Percentiles rank a stretch among this genome's conserved stretches.
Evolutionary conservation across 2,113 vertebrate species (phyloP).

Genomic region (Gasterosteus nipponicus): DNA sequence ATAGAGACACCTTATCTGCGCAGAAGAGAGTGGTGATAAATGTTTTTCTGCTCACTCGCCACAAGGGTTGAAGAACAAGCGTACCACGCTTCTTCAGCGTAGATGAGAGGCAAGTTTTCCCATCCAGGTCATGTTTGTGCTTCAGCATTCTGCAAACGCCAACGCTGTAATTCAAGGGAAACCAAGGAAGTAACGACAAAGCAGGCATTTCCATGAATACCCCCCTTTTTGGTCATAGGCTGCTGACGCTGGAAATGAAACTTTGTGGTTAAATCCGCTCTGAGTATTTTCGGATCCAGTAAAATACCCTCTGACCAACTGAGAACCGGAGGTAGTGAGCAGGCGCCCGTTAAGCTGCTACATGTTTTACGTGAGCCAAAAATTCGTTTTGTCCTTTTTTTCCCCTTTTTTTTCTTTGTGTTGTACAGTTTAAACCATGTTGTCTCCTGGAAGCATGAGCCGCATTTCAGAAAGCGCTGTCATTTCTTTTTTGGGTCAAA

Average conservation of each 20-base stretch:
- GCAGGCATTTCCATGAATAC: slow-evolving; percentile 31
- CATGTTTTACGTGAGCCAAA: slow-evolving; percentile 39
- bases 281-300: slow-evolving; percentile 47
- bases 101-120: slow-evolving; percentile 52
- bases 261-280: slow-evolving; percentile 37
- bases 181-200: slow-evolving; percentile 41
- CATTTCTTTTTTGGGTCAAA: slow-evolving; percentile 51
- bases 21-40: slow-evolving; percentile 73
- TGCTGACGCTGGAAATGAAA: slow-evolving; percentile 43
- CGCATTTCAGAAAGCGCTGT: slow-evolving; percentile 17
- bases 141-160: slow-evolving; percentile 42
- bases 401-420: slow-evolving; percentile 10
- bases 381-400: slow-evolving; percentile 43
- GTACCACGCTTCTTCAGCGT: slow-evolving; percentile 60
- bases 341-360: slow-evolving; percentile 30
- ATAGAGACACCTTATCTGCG: slow-evolving; percentile 78
- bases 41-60: slow-evolving; percentile 63
- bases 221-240: slow-evolving; percentile 14
- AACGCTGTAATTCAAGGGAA: slow-evolving; percentile 21
- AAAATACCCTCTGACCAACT: slow-evolving; percentile 46
- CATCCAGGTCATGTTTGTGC: slow-evolving; percentile 63
- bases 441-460: slow-evolving; percentile 19
- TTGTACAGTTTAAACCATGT: slow-evolving; percentile 13
- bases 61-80: slow-evolving; percentile 70
- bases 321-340: slow-evolving; percentile 17